Evolutionary conservation across 2,113 vertebrate genomes (phyloP).

Genomic region (Camelus bactrianus): DNA sequence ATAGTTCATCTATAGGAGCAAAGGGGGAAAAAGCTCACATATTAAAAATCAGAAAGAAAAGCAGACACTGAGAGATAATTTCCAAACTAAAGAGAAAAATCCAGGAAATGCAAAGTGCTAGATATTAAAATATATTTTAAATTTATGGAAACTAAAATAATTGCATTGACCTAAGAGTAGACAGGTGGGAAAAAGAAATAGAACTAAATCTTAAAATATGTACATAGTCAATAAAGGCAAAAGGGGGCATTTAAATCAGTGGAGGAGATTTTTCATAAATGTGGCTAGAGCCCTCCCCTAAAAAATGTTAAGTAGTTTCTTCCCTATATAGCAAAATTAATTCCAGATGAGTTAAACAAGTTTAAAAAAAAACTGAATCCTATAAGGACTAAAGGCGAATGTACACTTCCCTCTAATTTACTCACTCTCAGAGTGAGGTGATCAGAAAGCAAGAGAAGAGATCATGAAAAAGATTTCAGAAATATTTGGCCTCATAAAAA

Average conservation of each 20-base stretch:
- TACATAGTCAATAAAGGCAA: not conserved
- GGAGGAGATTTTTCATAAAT: not conserved
- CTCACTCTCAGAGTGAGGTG: not conserved
- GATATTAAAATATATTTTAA: not conserved
- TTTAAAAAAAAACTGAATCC: not conserved
- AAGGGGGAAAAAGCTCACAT: not conserved
- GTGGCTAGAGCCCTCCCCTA: not conserved
- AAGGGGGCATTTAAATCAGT: not conserved
- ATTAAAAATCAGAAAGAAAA: not conserved
- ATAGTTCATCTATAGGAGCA: not conserved
- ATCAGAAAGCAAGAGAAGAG: not conserved
- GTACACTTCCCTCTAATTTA: not conserved
- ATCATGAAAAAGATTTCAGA: not conserved
- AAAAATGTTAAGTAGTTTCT: not conserved
- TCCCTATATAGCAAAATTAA: not conserved
- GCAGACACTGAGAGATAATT: not conserved
- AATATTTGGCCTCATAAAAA: conserved; percentile 36
- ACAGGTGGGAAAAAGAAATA: not conserved
- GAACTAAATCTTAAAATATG: conserved; percentile 32
- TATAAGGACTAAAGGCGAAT: not conserved
- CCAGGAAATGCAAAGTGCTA: not conserved
- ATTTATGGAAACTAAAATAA: not conserved
- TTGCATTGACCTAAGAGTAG: not conserved
- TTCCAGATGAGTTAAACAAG: not conserved
- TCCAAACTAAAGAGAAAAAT: not conserved